Percentiles rank a stretch among this genome's conserved stretches.
Conservation (phyloP, 2,888 invertebrate species). For the Callosobruchus maculatus region DNA sequence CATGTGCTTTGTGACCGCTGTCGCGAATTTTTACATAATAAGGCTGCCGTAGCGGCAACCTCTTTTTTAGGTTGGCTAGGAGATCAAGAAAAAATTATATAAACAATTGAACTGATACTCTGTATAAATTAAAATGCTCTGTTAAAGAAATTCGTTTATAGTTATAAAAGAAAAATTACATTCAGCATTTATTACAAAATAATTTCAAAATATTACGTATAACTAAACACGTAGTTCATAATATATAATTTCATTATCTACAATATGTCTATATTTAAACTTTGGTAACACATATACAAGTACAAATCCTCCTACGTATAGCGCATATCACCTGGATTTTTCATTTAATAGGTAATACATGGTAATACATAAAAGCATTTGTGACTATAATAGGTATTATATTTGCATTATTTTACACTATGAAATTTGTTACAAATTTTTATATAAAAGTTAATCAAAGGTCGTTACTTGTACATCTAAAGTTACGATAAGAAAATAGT, state of each 20-base stretch:
- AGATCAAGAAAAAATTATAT: no score
- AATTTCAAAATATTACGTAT: slow-evolving; percentile 28
- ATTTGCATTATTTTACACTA: slow-evolving; percentile 1
- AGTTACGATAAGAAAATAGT: no score
- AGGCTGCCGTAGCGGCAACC: no score
- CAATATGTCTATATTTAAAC: slow-evolving; percentile 20
- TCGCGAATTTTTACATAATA: no score
- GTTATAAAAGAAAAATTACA: not conserved
- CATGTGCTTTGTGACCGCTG: no score
- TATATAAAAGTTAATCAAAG: no score
- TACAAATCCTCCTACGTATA: slow-evolving; percentile 18
- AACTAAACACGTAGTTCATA: slow-evolving; percentile 20
- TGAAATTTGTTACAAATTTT: not conserved
- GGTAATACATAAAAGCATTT: slow-evolving; percentile 23
- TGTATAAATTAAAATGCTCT: no score
- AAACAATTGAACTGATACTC: no score
- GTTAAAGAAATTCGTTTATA: not conserved
- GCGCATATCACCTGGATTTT: not conserved
- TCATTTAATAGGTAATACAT: slow-evolving; percentile 16
- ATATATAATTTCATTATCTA: slow-evolving; percentile 21
- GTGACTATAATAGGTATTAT: slow-evolving; percentile 15
- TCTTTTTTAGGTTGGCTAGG: no score
- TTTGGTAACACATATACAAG: slow-evolving; percentile 17
- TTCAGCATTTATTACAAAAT: slow-evolving; percentile 27
- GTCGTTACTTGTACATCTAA: no score